Evolutionary conservation across 2,888 invertebrate genomes (phyloP).

Genomic region (Balanococcus diminutus): DNA sequence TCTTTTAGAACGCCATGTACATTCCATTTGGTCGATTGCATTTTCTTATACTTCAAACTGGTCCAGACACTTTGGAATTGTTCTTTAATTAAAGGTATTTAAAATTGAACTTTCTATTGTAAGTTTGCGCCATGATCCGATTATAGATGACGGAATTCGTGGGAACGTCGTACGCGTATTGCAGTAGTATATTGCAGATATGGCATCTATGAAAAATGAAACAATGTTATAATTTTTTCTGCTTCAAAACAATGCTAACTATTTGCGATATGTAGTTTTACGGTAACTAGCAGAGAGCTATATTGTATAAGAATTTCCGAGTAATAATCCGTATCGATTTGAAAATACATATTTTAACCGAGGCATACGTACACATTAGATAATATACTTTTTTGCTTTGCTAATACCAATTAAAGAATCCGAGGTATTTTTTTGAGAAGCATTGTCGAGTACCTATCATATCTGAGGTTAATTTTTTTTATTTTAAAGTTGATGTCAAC

Average conservation of each 20-base stretch:
- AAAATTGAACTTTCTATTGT: slow-evolving; percentile 35
- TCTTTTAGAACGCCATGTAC: slow-evolving; percentile 43
- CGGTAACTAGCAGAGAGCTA: background rate
- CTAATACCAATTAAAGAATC: background rate
- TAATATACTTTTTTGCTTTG: background rate
- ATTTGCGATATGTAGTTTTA: slow-evolving; percentile 13
- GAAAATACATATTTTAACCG: slow-evolving; percentile 2
- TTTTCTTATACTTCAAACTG: slow-evolving; percentile 45
- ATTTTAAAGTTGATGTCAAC: background rate
- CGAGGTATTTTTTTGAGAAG: background rate
- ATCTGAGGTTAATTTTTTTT: too few species aligned
- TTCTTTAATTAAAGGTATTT: slow-evolving; percentile 54
- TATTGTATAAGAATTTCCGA: background rate
- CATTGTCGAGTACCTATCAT: background rate
- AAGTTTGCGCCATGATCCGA: slow-evolving; percentile 9
- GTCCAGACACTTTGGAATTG: slow-evolving; percentile 51
- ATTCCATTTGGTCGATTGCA: slow-evolving; percentile 37
- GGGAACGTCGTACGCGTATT: background rate
- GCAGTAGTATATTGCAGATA: background rate
- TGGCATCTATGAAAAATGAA: slow-evolving; percentile 14
- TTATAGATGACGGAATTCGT: slow-evolving; percentile 28
- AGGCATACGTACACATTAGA: background rate
- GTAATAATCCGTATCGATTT: background rate
- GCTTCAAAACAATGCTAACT: background rate
- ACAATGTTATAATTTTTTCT: slow-evolving; percentile 10